Evolutionary conservation across 2,888 invertebrate genomes (phyloP), one percentile per base, ranked within the genome.

Genomic region (Platypus cylindrus): DNA sequence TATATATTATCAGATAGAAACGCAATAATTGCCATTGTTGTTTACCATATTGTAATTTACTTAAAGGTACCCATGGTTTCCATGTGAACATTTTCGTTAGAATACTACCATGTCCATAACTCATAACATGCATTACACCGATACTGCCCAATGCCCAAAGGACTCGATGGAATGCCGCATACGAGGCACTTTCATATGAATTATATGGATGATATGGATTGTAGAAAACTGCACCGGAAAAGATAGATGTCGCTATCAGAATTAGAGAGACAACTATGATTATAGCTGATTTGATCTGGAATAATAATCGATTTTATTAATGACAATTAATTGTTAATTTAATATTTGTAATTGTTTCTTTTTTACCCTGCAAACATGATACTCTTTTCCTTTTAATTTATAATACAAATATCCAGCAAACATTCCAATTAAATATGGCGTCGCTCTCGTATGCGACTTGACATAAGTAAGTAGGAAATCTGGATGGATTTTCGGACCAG

Each of bases 361-460:
- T 49, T 53, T 53, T 53, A 64, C 63, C 50, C 50, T 55, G 15
- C 55, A 52, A 13, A 63, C 45, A 41, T 53, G 53, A 11, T 45
- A 49, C 29, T 52, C 47, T 14, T 46, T 45, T 24, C 53, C 52
- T 39, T 56, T 57, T 31, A 57, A 37, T 43, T 53, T 60, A 26
- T 62, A 60, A 37, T 65, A 59, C 9, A 68, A 36, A 43, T 65
- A 70, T 0, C 73, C 74, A 11, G 63, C 61, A 35, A 68, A 58
- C 52, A 73, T 66, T 1, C 75, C 75, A 8, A 75, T 56, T 5
- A 72, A 56, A 47, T 75, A 75, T 0, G 74, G 63, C 0, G 68
- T 65, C 9, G 67, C 70, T 5, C 75, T 61, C 0, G 70, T 68
- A 54, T 76, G 75, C 1, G 71, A 68, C 48, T 71, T 73, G 37